Evolutionary conservation across 2,113 vertebrate species (phyloP).

Genomic region (Dunckerocampus dactyliophorus): DNA sequence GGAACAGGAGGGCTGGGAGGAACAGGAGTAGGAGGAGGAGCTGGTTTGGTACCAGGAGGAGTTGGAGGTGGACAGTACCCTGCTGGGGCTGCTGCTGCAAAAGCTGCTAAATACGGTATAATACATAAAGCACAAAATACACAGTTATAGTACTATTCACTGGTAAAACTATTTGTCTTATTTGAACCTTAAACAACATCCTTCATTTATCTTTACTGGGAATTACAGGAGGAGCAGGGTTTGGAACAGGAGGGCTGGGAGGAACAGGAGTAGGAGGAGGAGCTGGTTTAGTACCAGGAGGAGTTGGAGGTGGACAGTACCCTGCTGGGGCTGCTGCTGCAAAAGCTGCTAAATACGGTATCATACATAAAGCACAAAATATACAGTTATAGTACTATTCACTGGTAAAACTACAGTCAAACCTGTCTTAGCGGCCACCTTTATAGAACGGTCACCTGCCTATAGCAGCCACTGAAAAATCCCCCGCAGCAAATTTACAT

Average conservation of each 20-base stretch:
- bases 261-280: neutral
- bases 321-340: constrained; percentile 11
- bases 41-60: neutral
- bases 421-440: too few relatives aligned
- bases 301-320: constrained; percentile 7
- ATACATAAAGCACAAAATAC: neutral
- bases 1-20: constrained; percentile 11
- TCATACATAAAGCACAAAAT: neutral
- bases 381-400: too few relatives aligned
- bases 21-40: constrained; percentile 2
- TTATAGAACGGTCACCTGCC: too few relatives aligned
- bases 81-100: constrained; percentile 3
- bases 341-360: constrained; percentile 10
- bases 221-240: constrained; percentile 23
- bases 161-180: neutral
- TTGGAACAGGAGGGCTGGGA: constrained; percentile 15
- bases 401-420: too few relatives aligned
- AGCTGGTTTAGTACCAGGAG: constrained; percentile 2
- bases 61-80: neutral
- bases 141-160: too few relatives aligned
- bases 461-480: too few relatives aligned
- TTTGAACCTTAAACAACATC: neutral
- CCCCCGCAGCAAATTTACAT: too few relatives aligned
- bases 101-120: constrained; percentile 10
- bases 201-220: neutral